Percentiles rank a stretch among this genome's conserved stretches.
phyloP scores from a whole-genome alignment of 2,797 vertebrate genomes.

The Dryobates pubescens region DNA sequence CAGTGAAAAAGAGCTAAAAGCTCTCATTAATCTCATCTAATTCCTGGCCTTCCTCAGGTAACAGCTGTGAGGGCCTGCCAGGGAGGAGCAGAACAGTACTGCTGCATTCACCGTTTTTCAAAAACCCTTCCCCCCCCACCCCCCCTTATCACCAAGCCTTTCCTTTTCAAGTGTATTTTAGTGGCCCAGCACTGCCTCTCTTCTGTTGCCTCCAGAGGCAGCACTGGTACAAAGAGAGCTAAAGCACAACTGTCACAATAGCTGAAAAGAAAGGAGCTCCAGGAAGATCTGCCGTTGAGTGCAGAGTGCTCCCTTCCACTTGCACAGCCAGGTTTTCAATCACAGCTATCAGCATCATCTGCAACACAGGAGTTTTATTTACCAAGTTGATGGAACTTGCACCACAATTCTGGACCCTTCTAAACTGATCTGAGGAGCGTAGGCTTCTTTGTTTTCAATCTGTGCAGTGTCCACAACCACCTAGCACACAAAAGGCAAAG shows the following conservation, averaged over 20 bases:
- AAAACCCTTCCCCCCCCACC: not conserved
- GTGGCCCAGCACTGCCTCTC: not conserved
- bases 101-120: not conserved
- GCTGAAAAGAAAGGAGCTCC: not conserved
- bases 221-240: not conserved
- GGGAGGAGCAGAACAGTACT: not conserved
- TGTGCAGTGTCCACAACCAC: constrained; percentile 99
- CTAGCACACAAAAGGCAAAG: constrained; percentile 73
- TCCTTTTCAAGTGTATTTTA: not conserved
- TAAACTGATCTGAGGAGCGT: constrained; percentile 95
- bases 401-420: constrained; percentile 95
- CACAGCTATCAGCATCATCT: not conserved
- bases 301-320: not conserved
- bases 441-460: constrained; percentile 98
- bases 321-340: not conserved
- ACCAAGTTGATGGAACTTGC: constrained; percentile 99
- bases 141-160: not conserved
- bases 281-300: not conserved
- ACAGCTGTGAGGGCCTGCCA: not conserved
- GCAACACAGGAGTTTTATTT: constrained; percentile 53
- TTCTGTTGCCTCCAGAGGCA: not conserved
- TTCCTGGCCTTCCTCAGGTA: not conserved
- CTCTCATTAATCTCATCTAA: not conserved
- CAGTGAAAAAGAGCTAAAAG: not conserved
- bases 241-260: not conserved